Evolutionary conservation across 2,888 invertebrate genomes (phyloP).

Genomic region (Hemistola chrysoprasaria): DNA sequence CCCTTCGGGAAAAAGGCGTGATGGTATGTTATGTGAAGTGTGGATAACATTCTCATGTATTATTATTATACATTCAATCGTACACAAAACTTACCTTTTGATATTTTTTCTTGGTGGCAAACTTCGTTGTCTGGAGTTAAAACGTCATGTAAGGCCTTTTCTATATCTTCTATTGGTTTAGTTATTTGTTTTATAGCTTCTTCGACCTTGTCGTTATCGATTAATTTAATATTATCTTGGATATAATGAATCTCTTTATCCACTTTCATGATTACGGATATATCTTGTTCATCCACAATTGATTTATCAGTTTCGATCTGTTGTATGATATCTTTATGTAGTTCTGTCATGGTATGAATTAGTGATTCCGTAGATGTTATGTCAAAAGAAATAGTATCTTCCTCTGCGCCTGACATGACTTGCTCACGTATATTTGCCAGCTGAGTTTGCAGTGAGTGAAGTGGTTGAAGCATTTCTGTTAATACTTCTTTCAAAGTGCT

Average conservation of each 20-base stretch:
- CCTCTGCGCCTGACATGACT: slow-evolving; percentile 47
- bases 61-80: too few relatives aligned
- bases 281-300: slow-evolving; percentile 44
- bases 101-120: slow-evolving; percentile 34
- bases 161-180: slow-evolving; percentile 53
- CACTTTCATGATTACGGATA: slow-evolving; percentile 53
- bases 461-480: slow-evolving; percentile 55
- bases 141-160: slow-evolving; percentile 47
- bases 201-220: slow-evolving; percentile 44
- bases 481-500: slow-evolving; percentile 45
- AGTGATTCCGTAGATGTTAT: slow-evolving; percentile 59
- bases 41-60: too few relatives aligned
- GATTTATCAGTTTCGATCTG: slow-evolving; percentile 44
- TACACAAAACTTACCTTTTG: slow-evolving; percentile 59
- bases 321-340: slow-evolving; percentile 59
- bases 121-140: slow-evolving; percentile 37
- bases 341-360: slow-evolving; percentile 57
- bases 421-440: slow-evolving; percentile 58
- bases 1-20: too few relatives aligned
- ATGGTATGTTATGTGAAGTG: too few relatives aligned
- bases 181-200: slow-evolving; percentile 44
- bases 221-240: slow-evolving; percentile 54
- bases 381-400: slow-evolving; percentile 53
- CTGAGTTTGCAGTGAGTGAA: slow-evolving; percentile 57
- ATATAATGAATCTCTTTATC: slow-evolving; percentile 60